These are phyloP conservation scores for Taenioides sp. DNA, from an alignment of 2,797 vertebrate genomes.

Conservation along the genomic window DNA sequence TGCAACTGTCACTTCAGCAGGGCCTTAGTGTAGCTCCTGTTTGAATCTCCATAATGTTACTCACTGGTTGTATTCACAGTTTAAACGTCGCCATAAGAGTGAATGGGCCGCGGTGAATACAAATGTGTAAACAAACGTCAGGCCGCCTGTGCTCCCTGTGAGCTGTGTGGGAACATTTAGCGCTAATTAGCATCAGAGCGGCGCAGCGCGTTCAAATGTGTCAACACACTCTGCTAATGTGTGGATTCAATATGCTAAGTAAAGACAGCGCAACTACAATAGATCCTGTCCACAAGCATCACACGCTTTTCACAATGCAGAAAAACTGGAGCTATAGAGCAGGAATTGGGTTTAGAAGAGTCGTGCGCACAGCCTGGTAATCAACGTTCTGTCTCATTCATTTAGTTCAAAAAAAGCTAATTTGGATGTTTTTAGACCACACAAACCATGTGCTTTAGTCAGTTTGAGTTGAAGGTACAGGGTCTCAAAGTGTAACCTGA, in stretches of 20 bases:
- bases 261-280: conserved; percentile 9
- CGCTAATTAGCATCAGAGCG: conserved; percentile 22
- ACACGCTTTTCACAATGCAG: background rate
- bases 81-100: no score
- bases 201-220: conserved; percentile 6
- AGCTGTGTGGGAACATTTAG: conserved; percentile 26
- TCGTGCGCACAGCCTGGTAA: no score
- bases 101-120: background rate
- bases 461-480: no score
- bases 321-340: background rate
- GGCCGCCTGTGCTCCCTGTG: conserved; percentile 13
- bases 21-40: background rate
- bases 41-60: background rate
- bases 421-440: no score
- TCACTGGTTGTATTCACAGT: background rate
- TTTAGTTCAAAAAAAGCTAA: no score
- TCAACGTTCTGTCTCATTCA: no score
- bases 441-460: no score
- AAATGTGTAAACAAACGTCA: conserved; percentile 15
- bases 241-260: conserved; percentile 2
- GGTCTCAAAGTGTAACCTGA: no score
- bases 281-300: background rate
- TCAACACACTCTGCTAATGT: conserved; percentile 6
- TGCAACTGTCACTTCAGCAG: background rate
- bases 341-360: no score